Base-by-base conservation (phyloP, 2,797 vertebrate genomes). In the Platalea minor region DNA sequence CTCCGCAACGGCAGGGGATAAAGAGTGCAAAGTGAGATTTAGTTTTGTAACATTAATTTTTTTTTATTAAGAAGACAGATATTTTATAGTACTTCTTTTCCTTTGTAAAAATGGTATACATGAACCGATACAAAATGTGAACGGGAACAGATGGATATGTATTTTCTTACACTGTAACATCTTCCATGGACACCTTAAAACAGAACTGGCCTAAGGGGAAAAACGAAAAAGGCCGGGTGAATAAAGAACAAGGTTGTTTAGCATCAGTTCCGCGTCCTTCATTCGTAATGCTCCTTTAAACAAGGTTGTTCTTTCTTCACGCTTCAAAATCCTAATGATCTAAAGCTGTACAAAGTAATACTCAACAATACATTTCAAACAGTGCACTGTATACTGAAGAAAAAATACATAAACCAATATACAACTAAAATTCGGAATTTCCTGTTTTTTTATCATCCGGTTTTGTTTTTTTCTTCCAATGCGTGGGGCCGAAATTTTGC, bases 21-120 rank as follows among this genome's bases (percentile, higher is more conserved):
- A 94, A 93, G 96, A 98, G 94, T 14, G 75, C 93, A 89, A 48
- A 88, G 64, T 11, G 95, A 97, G 97, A 50, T 86, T 13, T 95
- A 87, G 95, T 97, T 99, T 98, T 98, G 98, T 98, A 99, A 99
- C 99, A 99, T 99, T 99, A 99, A 99, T 98, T 98, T 98, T 99
- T 98, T 99, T 99, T 99, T 98, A 99, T 99, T 99, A 99, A 99
- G 99, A 99, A 99, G 99, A 99, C 99, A 99, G 99, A 99, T 98
- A 99, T 98, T 99, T 99, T 98, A 99, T 98, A 98, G 98, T 99
- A 98, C 98, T 98, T 98, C 98, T 99, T 98, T 98, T 99, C 98
- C 99, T 99, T 98, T 99, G 99, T 99, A 99, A 99, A 99, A 99
- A 99, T 99, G 99, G 98, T 97, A 99, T 99, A 99, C 98, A 98